Evolutionary conservation across 2,113 vertebrate species (phyloP).

Genomic region (Scytalopus superciliaris): DNA sequence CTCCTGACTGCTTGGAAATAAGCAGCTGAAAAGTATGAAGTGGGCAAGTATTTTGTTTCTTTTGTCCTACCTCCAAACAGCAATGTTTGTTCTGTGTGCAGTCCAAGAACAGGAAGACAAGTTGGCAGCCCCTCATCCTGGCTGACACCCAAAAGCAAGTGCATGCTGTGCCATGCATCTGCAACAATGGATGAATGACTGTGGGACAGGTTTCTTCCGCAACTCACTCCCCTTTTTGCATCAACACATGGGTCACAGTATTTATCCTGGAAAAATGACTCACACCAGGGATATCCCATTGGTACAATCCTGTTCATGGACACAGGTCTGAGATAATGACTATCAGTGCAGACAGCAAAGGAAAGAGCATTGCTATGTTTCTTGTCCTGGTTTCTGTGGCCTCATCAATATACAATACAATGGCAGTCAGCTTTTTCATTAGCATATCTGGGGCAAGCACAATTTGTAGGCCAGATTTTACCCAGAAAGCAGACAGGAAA

Average conservation of each 20-base stretch:
- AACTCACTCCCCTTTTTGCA: background rate
- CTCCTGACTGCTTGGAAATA: background rate
- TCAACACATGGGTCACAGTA: background rate
- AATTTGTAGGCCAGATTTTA: background rate
- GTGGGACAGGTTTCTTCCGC: background rate
- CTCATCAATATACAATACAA: background rate
- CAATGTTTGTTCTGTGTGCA: background rate
- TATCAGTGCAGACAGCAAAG: background rate
- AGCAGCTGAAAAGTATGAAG: background rate
- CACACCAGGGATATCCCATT: background rate
- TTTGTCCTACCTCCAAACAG: background rate
- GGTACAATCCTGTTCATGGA: background rate
- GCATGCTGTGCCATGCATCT: accelerated
- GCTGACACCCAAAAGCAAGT: background rate
- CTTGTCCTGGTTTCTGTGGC: background rate
- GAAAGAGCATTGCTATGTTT: background rate
- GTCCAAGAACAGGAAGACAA: background rate
- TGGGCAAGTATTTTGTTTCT: background rate
- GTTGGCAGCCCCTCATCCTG: background rate
- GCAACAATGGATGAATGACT: accelerated
- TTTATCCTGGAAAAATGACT: background rate
- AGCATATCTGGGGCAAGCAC: background rate
- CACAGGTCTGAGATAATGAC: background rate
- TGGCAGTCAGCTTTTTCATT: background rate
- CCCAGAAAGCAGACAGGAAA: background rate